Conservation (phyloP, 2,113 vertebrate species). For the Tragelaphus imberbis region DNA sequence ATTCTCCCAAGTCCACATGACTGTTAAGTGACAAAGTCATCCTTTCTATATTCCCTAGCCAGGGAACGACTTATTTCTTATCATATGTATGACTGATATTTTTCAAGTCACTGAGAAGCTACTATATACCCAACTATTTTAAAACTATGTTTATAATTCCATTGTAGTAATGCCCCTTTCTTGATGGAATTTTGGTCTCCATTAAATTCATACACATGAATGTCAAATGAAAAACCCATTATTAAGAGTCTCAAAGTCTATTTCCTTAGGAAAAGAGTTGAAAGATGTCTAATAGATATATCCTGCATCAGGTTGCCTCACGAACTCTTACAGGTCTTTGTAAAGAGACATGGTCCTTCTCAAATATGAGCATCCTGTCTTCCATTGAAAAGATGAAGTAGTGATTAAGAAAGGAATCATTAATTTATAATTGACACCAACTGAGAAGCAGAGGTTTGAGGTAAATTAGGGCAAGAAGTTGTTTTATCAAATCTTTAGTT, state of each 20-base stretch:
- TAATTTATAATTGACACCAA: not conserved
- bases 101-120: slow-evolving; percentile 44
- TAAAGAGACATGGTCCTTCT: not conserved
- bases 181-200: not conserved
- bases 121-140: not conserved
- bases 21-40: slow-evolving; percentile 8
- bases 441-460: not conserved
- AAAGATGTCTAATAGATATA: not conserved
- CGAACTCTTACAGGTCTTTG: not conserved
- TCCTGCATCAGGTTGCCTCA: not conserved
- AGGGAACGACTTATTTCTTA: slow-evolving; percentile 26
- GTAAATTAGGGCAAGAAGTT: not conserved
- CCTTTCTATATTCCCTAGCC: slow-evolving; percentile 25
- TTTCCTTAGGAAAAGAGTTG: not conserved
- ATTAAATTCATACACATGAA: not conserved
- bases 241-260: not conserved
- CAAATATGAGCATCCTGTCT: not conserved
- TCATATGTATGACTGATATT: not conserved
- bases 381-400: not conserved
- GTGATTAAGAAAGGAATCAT: not conserved
- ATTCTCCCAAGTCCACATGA: not conserved
- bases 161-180: not conserved
- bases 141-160: slow-evolving; percentile 2
- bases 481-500: slow-evolving; percentile 10
- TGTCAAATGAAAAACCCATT: not conserved